Conservation (phyloP, 53 echinoderm and acorn worm species). For the Paracentrotus lividus region DNA sequence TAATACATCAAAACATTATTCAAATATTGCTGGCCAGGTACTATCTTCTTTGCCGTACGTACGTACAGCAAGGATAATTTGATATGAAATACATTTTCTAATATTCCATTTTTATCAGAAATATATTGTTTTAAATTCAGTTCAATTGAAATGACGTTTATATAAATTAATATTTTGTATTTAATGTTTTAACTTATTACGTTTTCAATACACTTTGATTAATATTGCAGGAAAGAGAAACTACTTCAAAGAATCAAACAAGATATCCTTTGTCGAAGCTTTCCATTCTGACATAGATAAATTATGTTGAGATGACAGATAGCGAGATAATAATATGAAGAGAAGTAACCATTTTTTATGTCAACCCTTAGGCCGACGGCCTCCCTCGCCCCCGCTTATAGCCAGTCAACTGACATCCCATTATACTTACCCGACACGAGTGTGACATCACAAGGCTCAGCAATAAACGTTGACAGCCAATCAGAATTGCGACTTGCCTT, state of each 20-base stretch:
- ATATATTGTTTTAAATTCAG: too few relatives aligned
- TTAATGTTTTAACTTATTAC: too few relatives aligned
- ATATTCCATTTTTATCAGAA: too few relatives aligned
- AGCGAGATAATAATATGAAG: neutral
- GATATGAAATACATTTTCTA: too few relatives aligned
- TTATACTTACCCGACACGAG: constrained; percentile 27
- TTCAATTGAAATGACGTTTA: too few relatives aligned
- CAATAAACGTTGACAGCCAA: constrained; percentile 43
- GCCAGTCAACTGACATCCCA: constrained; percentile 36
- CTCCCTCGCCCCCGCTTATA: constrained; percentile 21
- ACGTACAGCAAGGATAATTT: too few relatives aligned
- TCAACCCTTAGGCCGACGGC: neutral
- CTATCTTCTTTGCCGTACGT: too few relatives aligned
- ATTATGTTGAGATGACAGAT: neutral
- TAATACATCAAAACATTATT: too few relatives aligned
- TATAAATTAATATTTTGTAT: too few relatives aligned
- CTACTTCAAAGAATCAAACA: neutral
- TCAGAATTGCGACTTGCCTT: constrained; percentile 31
- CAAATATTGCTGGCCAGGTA: too few relatives aligned
- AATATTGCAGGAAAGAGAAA: neutral
- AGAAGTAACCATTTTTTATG: constrained; percentile 25
- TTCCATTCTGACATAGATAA: neutral
- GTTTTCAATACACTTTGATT: too few relatives aligned
- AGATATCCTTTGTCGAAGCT: neutral
- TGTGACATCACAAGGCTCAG: constrained; percentile 32